Percentiles rank a stretch among this genome's conserved stretches.
Conservation (phyloP, 2,113 vertebrate genomes). For the Leptobrachium ailaonicum region DNA sequence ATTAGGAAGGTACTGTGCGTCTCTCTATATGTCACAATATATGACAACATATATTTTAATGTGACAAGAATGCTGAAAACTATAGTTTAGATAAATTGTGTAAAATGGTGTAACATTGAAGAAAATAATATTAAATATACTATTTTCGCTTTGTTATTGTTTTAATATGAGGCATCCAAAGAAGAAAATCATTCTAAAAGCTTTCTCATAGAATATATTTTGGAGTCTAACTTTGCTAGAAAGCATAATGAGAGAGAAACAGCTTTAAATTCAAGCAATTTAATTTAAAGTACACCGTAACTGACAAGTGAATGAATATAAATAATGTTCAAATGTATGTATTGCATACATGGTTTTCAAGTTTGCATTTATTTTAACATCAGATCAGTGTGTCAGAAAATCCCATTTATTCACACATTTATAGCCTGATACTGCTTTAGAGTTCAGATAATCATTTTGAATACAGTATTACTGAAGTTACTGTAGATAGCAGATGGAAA, state of each 20-base stretch:
- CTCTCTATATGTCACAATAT: background rate
- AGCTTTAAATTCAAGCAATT: background rate
- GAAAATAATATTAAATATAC: background rate
- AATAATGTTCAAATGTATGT: background rate
- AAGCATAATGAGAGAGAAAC: background rate
- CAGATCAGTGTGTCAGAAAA: background rate
- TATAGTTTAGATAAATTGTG: background rate
- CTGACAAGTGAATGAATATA: constrained; percentile 4
- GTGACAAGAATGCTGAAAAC: background rate
- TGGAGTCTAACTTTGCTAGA: background rate
- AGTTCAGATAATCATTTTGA: too few relatives aligned
- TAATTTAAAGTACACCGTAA: background rate
- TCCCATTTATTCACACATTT: background rate
- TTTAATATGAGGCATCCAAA: background rate
- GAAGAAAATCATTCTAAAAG: background rate
- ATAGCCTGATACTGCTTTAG: too few relatives aligned
- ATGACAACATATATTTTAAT: background rate
- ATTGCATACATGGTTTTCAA: background rate
- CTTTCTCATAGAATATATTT: background rate
- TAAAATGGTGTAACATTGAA: background rate
- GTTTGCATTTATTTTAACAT: background rate
- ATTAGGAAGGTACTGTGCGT: too few relatives aligned
- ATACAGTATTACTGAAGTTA: too few relatives aligned
- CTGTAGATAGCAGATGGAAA: too few relatives aligned
- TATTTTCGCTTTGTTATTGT: background rate